A percentile compares a stretch with the other conserved stretches of the same genome.
These are phyloP conservation scores for Drosophila parthenogenetica DNA, from an alignment of 2,888 invertebrate species.

Conservation along the genomic window DNA sequence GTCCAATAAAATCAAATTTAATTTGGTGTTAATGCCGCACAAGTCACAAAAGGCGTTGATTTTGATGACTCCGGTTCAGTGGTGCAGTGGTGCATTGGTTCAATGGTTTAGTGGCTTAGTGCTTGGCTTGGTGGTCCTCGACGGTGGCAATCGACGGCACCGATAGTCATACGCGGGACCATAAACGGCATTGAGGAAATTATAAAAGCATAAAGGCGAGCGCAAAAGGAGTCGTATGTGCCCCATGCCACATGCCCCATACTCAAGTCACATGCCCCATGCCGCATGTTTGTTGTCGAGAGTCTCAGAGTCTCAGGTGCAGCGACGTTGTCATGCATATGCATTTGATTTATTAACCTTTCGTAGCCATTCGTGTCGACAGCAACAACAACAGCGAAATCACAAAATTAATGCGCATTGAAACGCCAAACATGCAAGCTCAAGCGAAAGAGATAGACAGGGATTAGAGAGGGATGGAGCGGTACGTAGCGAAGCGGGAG, in stretches of 20 bases:
- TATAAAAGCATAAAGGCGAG: slow-evolving; percentile 73
- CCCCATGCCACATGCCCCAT: slow-evolving; percentile 29
- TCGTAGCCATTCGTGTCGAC: slow-evolving; percentile 80
- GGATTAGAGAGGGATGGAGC: neutral
- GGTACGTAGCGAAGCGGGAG: slow-evolving; percentile 3
- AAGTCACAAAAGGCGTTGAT: slow-evolving; percentile 69
- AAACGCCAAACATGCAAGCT: slow-evolving; percentile 80
- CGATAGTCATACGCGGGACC: slow-evolving; percentile 42
- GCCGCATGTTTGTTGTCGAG: slow-evolving; percentile 25
- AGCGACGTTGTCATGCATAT: slow-evolving; percentile 71
- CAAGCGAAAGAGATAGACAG: slow-evolving; percentile 11
- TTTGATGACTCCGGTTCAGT: slow-evolving; percentile 60
- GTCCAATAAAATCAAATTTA: slow-evolving; percentile 61
- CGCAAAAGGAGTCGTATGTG: slow-evolving; percentile 37
- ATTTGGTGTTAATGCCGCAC: slow-evolving; percentile 72
- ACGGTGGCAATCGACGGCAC: slow-evolving; percentile 30
- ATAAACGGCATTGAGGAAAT: slow-evolving; percentile 77
- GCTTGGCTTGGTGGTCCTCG: slow-evolving; percentile 26
- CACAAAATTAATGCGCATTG: slow-evolving; percentile 80
- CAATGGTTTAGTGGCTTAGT: slow-evolving; percentile 11
- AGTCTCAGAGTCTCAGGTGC: slow-evolving; percentile 62
- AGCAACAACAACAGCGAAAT: slow-evolving; percentile 60
- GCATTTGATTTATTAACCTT: slow-evolving; percentile 82
- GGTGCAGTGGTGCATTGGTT: slow-evolving; percentile 27
- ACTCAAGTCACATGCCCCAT: slow-evolving; percentile 19